Evolutionary conservation across 2,797 vertebrate species (phyloP).

Genomic region (Ceryle rudis): DNA sequence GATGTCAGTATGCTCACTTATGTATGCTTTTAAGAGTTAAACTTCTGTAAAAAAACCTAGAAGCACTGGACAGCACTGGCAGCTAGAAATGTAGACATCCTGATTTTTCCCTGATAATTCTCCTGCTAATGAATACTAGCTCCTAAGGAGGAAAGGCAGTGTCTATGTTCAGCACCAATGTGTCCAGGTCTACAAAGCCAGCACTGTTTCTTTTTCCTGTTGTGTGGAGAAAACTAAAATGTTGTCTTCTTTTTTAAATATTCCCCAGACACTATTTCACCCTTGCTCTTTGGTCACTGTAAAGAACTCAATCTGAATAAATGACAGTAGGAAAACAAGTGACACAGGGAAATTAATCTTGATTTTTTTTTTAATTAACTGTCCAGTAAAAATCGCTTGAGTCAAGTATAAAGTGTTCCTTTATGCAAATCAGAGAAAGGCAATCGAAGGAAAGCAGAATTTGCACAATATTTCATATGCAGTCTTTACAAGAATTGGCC

Average conservation of each 20-base stretch:
- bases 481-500: not conserved
- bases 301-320: not conserved
- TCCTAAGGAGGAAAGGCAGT: not conserved
- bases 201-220: not conserved
- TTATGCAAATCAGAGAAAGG: not conserved
- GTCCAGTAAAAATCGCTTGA: not conserved
- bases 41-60: not conserved
- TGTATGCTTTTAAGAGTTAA: not conserved
- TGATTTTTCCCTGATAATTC: not conserved
- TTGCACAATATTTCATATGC: not conserved
- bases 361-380: not conserved
- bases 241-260: not conserved
- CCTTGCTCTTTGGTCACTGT: not conserved
- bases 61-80: not conserved
- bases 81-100: not conserved
- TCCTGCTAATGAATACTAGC: not conserved
- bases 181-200: not conserved
- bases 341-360: not conserved
- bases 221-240: not conserved
- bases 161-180: not conserved
- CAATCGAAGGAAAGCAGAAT: not conserved
- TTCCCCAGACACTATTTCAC: not conserved
- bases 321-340: not conserved
- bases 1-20: not conserved
- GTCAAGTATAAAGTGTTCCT: not conserved